A percentile compares a stretch with the other conserved stretches of the same genome.
These are phyloP conservation scores for Megalonaias nervosa DNA, from an alignment of 1,140 invertebrate genomes.

Conservation along the genomic window DNA sequence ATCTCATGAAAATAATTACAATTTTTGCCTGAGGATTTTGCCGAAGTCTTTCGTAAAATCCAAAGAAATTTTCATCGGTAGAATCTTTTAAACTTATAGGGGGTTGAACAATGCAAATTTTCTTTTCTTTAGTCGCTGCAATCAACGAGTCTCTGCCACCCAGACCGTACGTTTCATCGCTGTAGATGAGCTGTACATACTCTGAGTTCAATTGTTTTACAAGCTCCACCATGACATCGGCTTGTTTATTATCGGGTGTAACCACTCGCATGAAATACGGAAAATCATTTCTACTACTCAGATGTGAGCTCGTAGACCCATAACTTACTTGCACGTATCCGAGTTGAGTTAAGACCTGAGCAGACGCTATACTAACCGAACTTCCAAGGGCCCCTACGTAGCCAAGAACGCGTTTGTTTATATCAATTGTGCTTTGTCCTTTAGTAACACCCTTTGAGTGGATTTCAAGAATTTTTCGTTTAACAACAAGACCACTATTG, in stretches of 20 bases:
- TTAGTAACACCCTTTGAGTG: constrained; percentile 2
- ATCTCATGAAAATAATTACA: constrained; percentile 27
- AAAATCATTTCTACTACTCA: constrained; percentile 82
- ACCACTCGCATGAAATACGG: constrained; percentile 85
- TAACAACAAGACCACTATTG: constrained; percentile 16
- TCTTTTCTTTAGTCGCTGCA: constrained; percentile 7
- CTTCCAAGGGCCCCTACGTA: constrained; percentile 29
- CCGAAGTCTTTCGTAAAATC: constrained; percentile 15
- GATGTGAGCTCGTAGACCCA: constrained; percentile 81
- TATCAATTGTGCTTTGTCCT: constrained; percentile 43
- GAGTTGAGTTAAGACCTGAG: constrained; percentile 20
- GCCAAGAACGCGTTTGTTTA: constrained; percentile 30
- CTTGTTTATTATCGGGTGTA: constrained; percentile 86
- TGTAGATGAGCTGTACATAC: constrained; percentile 46
- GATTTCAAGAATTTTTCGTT: constrained; percentile 19
- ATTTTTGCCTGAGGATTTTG: constrained; percentile 9
- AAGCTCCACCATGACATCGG: constrained; percentile 76
- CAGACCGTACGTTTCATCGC: constrained; percentile 26
- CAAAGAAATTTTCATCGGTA: not conserved
- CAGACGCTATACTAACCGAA: constrained; percentile 23
- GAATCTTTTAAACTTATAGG: constrained; percentile 8
- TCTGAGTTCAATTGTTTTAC: constrained; percentile 25
- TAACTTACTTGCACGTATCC: constrained; percentile 79
- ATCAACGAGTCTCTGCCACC: constrained; percentile 17
- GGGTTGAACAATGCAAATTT: constrained; percentile 46